Base-by-base conservation (phyloP, 2,113 vertebrate genomes). In the Ornithorhynchus anatinus region DNA sequence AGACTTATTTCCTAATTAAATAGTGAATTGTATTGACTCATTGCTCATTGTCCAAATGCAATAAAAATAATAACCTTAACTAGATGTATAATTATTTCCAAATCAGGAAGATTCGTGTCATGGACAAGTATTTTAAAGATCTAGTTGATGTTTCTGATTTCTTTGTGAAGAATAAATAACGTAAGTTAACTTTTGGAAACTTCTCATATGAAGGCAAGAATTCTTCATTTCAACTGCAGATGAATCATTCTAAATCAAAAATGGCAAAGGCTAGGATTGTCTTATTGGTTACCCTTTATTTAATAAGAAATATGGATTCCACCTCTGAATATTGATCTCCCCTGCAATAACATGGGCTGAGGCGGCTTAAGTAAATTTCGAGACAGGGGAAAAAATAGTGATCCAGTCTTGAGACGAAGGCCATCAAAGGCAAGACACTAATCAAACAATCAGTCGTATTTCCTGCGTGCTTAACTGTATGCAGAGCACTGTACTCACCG, bases 251-350 rank as follows among this genome's bases (percentile, higher is more conserved):
- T 73, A 75, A 77, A 60, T 60, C 75, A 82, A 75, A 72, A 54
- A 65, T 1, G 1, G 58, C 75, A 63, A 75, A 61, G 63, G 3
- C 36, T 72, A 84, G 81, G 81, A 78, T 81, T 80, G 81, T 67
- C 85, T 88, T 85, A 57, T 72, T 76, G 68, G 76, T 82, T 79
- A 76, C 78, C 71, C 73, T 85, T 77, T 58, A 79, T 82, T 78
- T 80, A 73, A 78, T 50, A 80, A 80, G 60, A 38, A 70, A 43
- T 72, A 61, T 61, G 78, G 58, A 62, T 80, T 84, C 70, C 64
- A 82, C 75, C 79, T 58, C 64, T 67, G 77, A 63, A 67, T 48
- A 17, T 75, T 76, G 69, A 52, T 40, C 38, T 75, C 72, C 56
- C 35, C 54, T 68, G 42, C 29, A 75, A 69, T 57, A 68, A 76